Evolutionary conservation across 1,140 invertebrate species (phyloP), one percentile per base, ranked within the genome.

Genomic region (Physella acuta): DNA sequence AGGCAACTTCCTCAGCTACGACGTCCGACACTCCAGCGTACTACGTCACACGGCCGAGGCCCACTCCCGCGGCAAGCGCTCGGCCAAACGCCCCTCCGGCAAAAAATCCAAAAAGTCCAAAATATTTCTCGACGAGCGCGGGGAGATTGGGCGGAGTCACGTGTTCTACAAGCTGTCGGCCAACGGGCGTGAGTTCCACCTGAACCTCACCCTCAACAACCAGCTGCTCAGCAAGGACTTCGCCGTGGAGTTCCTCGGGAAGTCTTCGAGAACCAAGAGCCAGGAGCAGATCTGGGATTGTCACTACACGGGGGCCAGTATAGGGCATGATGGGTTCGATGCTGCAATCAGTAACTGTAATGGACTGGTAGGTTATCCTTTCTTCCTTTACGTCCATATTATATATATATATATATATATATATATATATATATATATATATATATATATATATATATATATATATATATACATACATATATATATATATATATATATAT

Each of bases 311-410:
- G 78, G 78, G 0, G 70, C 67, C 44, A 79, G 75, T 59, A 55
- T 59, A 3, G 60, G 63, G 34, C 71, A 73, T 0, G 37, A 70
- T 49, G 67, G 59, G n/a, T 74, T 71, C 1, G 71, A 75, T 44
- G 78, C 78, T 3, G 80, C 78, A 34, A 70, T 81, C 52, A 81
- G 80, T 62, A 81, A 81, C 67, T 81, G 80, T 67, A 72, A 77
- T 52, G 80, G 80, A 33, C 64, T 81, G 76, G 80, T 81, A 71
- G 78, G 78, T 77, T 24, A 39, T n/a, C 37, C 24, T 37, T 33
- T 11, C 24, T 3, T 33, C 16, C 24, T 5, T 30, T 1, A 37
- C 3, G 59, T 5, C 24, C 14, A 26, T 33, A 28, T 20, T 33
- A 59, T 11, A 59, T 30, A 59, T 5, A 62, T 20, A 62, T 17